Base-by-base conservation (phyloP, 1,140 invertebrate species). In the Drosophila rhopaloa region DNA sequence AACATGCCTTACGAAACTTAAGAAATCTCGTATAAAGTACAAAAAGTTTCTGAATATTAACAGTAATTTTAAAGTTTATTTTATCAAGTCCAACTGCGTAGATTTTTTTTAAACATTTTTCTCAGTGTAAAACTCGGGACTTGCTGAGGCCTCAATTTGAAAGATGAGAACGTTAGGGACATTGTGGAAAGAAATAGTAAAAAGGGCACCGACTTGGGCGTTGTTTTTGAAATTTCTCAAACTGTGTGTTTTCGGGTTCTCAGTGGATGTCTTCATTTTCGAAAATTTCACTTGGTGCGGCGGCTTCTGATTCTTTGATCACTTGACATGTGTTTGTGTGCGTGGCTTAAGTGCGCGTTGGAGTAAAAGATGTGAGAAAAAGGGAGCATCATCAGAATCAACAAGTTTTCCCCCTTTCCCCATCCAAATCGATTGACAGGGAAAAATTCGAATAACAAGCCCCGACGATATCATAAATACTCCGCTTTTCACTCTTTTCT, bases 161-260 rank as follows among this genome's bases (percentile, higher is more conserved):
- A 88, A 88, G 83, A 88, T 89, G 83, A 88, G 83, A 88, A 88
- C 79, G 83, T 81, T 88, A 76, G n/a, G 54, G 37, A 68, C 63
- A 68, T 44, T 66, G 63, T 63, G 4, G 60, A 77, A 55, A 53
- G 48, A 71, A 67, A 67, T 48, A 71, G 66, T 71, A 76, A 24
- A 82, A 84, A 80, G 81, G 81, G 72, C 58, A 85, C 81, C 81
- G 81, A 84, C 81, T 71, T 55, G 66, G 81, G 77, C 81, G 81
- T 84, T 88, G 79, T 89, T 78, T 77, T 48, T 48, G 48, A 77
- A 85, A 79, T 88, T 83, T 79, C 63, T 79, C 81, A 84, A 83
- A 82, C 75, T 66, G 57, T 70, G 66, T 78, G 67, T 79, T 72
- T 48, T 55, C 35, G 61, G 62, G 32, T 67, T 67, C 57, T 62